Base-by-base conservation (phyloP, 2,888 invertebrate genomes). In the Chrysopilus asiliformis region DNA sequence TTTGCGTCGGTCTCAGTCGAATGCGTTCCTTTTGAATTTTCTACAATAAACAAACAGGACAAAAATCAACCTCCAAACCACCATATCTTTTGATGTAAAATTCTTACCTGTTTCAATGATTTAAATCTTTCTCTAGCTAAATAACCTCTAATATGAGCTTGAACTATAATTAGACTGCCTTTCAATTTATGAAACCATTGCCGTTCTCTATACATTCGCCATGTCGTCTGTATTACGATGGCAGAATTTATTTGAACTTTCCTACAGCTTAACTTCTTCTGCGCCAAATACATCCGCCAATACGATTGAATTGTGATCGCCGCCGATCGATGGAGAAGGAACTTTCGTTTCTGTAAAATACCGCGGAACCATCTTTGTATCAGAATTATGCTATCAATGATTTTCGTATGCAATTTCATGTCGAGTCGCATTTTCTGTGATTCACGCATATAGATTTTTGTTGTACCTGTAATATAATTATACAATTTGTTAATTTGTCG, bases 401-500 rank as follows among this genome's bases (percentile, higher is more conserved):
- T 91, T 59, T 89, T 87, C 57, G 89, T 84, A 60, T 95, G 94
- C 36, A 95, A 68, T 48, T 84, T 78, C 54, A 86, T 85, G 57
- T 95, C 94, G 45, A 94, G 66, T 56, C 87, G 83, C 49, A 87
- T 76, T 63, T 94, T 93, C 60, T 94, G 91, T 18, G 86, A 84
- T 58, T 94, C 94, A 26, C 94, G 72, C 68, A 94, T 75, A 58
- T 93, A 94, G 44, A 94, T 85, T 68, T 94, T 94, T 13, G 81
- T 83, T 38, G 74, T 72, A 67, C 80, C 80, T 49, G 89, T 3
- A 43, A 36, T n/a, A n/a, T n/a, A n/a, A n/a, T n/a, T n/a, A n/a
- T n/a, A n/a, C n/a, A n/a, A n/a, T n/a, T n/a, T n/a, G n/a, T n/a
- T n/a, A n/a, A n/a, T n/a, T n/a, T n/a, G n/a, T n/a, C n/a, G n/a